Conservation (phyloP, 2,888 invertebrate genomes). For the Amiota communis region DNA sequence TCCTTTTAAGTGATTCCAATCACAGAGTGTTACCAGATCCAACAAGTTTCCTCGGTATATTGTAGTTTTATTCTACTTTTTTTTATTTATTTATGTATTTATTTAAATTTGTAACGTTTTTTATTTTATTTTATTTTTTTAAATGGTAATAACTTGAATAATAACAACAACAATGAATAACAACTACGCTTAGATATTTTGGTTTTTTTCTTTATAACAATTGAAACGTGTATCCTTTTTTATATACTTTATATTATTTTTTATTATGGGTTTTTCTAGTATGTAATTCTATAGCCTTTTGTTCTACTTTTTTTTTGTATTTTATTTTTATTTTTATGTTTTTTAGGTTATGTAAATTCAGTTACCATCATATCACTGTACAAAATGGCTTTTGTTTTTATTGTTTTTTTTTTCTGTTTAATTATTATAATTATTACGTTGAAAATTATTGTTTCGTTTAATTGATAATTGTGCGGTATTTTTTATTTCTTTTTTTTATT, state of each 20-base stretch:
- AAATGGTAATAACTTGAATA: slow-evolving; percentile 42
- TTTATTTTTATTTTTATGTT: slow-evolving; percentile 7
- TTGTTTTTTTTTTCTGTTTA: slow-evolving; percentile 28
- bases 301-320: slow-evolving; percentile 27
- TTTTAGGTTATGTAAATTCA: slow-evolving; percentile 52
- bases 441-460: slow-evolving; percentile 46
- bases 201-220: slow-evolving; percentile 40
- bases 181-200: slow-evolving; percentile 37
- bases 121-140: slow-evolving; percentile 4
- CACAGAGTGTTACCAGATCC: slow-evolving; percentile 40
- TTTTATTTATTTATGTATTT: slow-evolving; percentile 22
- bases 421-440: slow-evolving; percentile 36
- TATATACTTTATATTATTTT: too few relatives aligned
- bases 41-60: not conserved
- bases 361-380: slow-evolving; percentile 46
- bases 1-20: slow-evolving; percentile 24
- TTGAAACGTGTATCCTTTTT: slow-evolving; percentile 36
- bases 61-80: not conserved
- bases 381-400: slow-evolving; percentile 54
- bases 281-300: slow-evolving; percentile 1
- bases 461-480: slow-evolving; percentile 36
- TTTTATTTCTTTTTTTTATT: slow-evolving; percentile 34
- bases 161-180: slow-evolving; percentile 40
- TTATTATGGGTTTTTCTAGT: slow-evolving; percentile 1
- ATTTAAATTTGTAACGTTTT: slow-evolving; percentile 17